Evolutionary conservation across 2,888 invertebrate genomes (phyloP).

Genomic region (Anaspis maculata): DNA sequence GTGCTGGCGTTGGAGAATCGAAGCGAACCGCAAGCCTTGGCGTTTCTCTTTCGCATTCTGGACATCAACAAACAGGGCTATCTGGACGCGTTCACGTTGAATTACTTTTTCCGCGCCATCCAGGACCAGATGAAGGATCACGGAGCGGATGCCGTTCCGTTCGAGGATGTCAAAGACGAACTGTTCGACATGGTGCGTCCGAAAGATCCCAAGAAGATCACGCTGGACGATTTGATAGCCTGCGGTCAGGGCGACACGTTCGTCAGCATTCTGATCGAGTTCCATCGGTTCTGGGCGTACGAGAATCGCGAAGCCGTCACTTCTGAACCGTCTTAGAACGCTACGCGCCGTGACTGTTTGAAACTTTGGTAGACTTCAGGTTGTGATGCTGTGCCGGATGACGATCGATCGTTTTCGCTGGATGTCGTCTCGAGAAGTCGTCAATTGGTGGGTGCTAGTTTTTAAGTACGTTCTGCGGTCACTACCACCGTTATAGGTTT

Average conservation of each 20-base stretch:
- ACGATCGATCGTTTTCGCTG: too few species aligned
- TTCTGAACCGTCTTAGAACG: conserved; percentile 52
- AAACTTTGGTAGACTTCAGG: too few species aligned
- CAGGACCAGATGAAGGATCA: conserved; percentile 83
- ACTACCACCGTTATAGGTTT: too few species aligned
- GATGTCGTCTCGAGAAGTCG: too few species aligned
- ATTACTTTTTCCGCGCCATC: conserved; percentile 90
- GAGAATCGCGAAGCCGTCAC: conserved; percentile 83
- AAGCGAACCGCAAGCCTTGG: conserved; percentile 82
- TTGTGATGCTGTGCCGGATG: too few species aligned
- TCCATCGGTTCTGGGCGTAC: conserved; percentile 95
- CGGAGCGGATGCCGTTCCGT: conserved; percentile 82
- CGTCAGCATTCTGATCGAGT: conserved; percentile 86
- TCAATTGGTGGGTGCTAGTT: too few species aligned
- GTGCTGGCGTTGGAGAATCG: conserved; percentile 89
- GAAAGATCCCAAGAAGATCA: conserved; percentile 72
- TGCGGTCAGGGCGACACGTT: conserved; percentile 92
- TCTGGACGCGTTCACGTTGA: conserved; percentile 81
- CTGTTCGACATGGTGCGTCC: conserved; percentile 98
- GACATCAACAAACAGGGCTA: conserved; percentile 85
- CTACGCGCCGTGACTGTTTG: too few species aligned
- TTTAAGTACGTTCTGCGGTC: too few species aligned
- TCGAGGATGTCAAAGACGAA: conserved; percentile 94
- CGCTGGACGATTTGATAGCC: conserved; percentile 73
- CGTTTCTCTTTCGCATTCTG: conserved; percentile 84